These are phyloP conservation scores for Todiramphus chloris DNA, from an alignment of 2,113 vertebrate genomes.

Conservation along the genomic window DNA sequence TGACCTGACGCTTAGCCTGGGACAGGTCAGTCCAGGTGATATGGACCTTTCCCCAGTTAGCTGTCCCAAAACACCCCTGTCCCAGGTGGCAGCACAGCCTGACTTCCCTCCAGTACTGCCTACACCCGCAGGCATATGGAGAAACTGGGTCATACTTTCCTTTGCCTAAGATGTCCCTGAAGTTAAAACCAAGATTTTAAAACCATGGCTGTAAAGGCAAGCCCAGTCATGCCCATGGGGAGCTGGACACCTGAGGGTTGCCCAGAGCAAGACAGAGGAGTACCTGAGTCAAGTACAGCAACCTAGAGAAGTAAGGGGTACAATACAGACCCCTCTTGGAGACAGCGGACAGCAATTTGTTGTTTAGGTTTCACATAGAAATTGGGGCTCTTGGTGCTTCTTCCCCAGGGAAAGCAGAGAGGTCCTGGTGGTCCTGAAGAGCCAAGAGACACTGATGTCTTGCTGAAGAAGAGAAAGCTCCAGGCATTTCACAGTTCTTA, in stretches of 20 bases:
- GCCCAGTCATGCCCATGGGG: no score
- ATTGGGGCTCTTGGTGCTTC: background rate
- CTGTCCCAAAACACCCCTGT: accelerated
- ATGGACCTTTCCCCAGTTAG: background rate
- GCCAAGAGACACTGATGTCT: background rate
- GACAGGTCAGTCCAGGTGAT: accelerated
- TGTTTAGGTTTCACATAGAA: background rate
- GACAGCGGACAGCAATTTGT: background rate
- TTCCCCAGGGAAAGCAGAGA: background rate
- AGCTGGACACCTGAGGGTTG: background rate
- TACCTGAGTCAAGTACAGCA: background rate
- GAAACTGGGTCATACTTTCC: background rate
- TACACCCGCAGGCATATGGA: background rate
- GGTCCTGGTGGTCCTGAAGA: background rate
- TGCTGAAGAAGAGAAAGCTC: background rate
- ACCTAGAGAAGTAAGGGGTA: background rate
- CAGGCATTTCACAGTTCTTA: background rate
- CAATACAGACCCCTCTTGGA: background rate
- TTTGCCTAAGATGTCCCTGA: background rate
- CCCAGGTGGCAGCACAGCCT: background rate
- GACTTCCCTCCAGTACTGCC: background rate
- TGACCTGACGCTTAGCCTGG: background rate
- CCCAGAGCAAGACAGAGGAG: background rate
- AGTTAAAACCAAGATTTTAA: background rate
- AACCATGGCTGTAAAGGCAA: background rate